phyloP scores from a whole-genome alignment of 2,888 invertebrate genomes.

The Apodemia duryi region DNA sequence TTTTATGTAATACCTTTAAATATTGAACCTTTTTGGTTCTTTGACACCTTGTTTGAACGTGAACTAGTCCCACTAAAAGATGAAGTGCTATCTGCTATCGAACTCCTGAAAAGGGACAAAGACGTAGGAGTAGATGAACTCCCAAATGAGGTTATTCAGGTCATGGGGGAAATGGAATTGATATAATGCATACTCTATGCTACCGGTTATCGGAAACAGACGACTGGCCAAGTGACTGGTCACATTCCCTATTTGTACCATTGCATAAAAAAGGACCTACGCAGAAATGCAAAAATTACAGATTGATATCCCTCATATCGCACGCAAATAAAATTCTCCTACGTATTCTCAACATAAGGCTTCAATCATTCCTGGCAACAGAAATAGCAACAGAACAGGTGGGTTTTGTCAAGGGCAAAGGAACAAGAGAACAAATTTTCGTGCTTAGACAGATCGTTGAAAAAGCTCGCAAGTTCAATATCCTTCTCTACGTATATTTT shows the following conservation, averaged over 20 bases:
- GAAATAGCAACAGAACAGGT: too few relatives aligned
- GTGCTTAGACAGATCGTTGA: too few relatives aligned
- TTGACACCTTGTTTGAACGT: neutral
- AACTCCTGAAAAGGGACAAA: neutral
- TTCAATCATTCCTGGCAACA: too few relatives aligned
- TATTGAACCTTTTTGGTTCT: too few relatives aligned
- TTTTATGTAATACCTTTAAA: too few relatives aligned
- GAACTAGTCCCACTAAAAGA: constrained; percentile 9
- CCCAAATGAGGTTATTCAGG: constrained; percentile 1
- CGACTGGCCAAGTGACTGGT: constrained; percentile 6
- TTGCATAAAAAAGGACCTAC: too few relatives aligned
- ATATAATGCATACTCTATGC: neutral
- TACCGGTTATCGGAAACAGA: neutral
- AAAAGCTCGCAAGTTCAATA: too few relatives aligned
- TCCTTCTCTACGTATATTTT: too few relatives aligned
- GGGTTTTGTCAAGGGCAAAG: too few relatives aligned
- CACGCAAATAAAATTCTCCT: neutral
- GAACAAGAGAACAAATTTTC: too few relatives aligned
- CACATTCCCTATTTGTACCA: constrained; percentile 18
- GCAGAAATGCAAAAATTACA: neutral
- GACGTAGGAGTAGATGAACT: neutral
- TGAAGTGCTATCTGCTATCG: constrained; percentile 8
- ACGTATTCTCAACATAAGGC: neutral
- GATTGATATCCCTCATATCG: neutral
- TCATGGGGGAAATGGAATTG: constrained; percentile 8